Evolutionary conservation across 2,888 invertebrate species (phyloP), one percentile per base, ranked within the genome.

Genomic region (Didymodactylos carnosus): DNA sequence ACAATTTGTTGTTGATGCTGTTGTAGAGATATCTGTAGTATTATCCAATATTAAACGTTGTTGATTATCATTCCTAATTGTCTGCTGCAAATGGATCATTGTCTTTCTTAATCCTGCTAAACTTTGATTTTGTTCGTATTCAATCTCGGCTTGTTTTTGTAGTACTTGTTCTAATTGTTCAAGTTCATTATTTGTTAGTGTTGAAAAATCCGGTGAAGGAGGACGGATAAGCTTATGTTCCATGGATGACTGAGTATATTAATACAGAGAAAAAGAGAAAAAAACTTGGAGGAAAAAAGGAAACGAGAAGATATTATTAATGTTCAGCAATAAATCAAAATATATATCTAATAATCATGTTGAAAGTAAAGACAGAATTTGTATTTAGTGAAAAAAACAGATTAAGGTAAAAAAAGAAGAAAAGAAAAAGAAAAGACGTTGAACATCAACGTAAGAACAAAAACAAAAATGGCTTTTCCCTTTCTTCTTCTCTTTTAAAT

Each of bases 151-250:
- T 70, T 73, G 73, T 40, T 49, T 70, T 49, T 73, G 39, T 8
- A 73, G 39, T 6, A 73, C 73, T 49, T 69, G 46, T 70, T 73
- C 49, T 25, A 73, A 43, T 70, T 73, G 69, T 27, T 70, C 40
- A 23, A 73, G 39, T 73, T 73, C 73, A 39, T 70, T 39, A 49
- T 35, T 13, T 19, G 40, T 23, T 25, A 69, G 40, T 25, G 69
- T 25, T 14, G 69, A 69, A 25, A 69, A 69, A 69, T 69, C 69
- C 1, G 69, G 69, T 7, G 39, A 39, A 25, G 39, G 35, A 14
- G 23, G 10, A 10, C 62, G 62, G 35, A 35, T 4, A 35, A 29
- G n/a, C 35, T n/a, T 62, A 3, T 10, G 14, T 14, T 29, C 35
- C 62, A 62, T 35, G 62, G 35, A 35, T 62, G 62, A 62, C 8